These are phyloP conservation scores for Tipula helvola DNA, from an alignment of 2,888 invertebrate species.

Conservation along the genomic window DNA sequence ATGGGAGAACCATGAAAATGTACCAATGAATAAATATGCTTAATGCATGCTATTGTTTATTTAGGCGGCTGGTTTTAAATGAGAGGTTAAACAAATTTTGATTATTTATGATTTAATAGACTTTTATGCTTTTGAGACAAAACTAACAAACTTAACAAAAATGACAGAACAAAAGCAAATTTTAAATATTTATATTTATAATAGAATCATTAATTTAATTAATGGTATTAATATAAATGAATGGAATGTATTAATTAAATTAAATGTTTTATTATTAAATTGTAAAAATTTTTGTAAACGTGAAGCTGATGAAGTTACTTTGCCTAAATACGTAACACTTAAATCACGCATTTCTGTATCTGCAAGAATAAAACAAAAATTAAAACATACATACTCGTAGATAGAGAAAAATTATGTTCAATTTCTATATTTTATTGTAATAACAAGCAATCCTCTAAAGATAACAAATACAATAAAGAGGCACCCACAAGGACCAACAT, in stretches of 20 bases:
- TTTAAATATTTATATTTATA: neutral
- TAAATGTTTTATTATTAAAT: neutral
- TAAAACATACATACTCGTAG: neutral
- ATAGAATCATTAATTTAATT: neutral
- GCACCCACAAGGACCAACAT: neutral
- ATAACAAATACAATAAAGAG: neutral
- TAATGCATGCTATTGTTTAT: too few species aligned
- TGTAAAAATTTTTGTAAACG: neutral
- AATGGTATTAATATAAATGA: neutral
- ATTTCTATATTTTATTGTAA: neutral
- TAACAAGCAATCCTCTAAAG: neutral
- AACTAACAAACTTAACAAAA: neutral
- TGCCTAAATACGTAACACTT: constrained; percentile 34
- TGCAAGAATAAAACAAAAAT: constrained; percentile 19
- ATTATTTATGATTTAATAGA: too few species aligned
- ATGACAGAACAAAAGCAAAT: neutral
- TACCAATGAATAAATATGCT: too few species aligned
- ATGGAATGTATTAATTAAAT: neutral
- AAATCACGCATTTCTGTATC: constrained; percentile 37
- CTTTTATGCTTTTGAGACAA: neutral
- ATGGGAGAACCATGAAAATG: too few species aligned
- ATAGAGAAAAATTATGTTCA: neutral
- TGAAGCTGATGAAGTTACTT: constrained; percentile 11
- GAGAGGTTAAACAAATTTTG: too few species aligned
- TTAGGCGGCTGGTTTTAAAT: too few species aligned